phyloP scores from a whole-genome alignment of 2,797 vertebrate genomes.

The Amblyraja radiata region DNA sequence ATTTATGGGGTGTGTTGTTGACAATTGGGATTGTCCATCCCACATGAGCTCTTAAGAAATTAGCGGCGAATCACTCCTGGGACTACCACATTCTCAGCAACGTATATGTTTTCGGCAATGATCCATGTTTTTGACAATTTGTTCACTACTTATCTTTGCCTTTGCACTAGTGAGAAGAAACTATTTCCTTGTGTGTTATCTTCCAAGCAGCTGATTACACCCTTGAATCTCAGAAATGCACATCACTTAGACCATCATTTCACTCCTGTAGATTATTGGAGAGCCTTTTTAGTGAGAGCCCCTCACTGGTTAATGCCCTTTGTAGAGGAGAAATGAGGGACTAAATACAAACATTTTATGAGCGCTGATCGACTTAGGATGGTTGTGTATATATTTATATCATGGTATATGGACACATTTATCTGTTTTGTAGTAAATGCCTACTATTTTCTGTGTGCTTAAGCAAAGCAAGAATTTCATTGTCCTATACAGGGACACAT shows the following conservation, averaged over 20 bases:
- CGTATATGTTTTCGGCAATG: background rate
- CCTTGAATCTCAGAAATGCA: background rate
- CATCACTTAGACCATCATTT: background rate
- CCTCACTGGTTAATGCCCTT: background rate
- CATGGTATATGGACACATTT: no score
- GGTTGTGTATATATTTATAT: no score
- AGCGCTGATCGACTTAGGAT: background rate
- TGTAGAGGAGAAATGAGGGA: background rate
- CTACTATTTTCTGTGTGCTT: no score
- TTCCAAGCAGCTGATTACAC: background rate
- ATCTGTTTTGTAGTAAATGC: no score
- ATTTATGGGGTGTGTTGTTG: no score
- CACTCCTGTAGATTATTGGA: background rate
- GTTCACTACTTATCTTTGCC: background rate
- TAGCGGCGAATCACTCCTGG: no score
- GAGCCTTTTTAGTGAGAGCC: background rate
- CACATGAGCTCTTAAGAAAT: no score
- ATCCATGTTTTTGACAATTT: background rate
- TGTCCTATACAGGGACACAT: no score
- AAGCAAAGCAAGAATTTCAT: no score
- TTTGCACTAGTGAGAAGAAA: background rate
- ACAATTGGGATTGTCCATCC: no score
- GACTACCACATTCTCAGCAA: background rate
- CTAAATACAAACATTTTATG: background rate
- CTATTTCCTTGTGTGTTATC: background rate